Evolutionary conservation across 2,888 invertebrate genomes (phyloP).

Genomic region (Euphydryas editha): DNA sequence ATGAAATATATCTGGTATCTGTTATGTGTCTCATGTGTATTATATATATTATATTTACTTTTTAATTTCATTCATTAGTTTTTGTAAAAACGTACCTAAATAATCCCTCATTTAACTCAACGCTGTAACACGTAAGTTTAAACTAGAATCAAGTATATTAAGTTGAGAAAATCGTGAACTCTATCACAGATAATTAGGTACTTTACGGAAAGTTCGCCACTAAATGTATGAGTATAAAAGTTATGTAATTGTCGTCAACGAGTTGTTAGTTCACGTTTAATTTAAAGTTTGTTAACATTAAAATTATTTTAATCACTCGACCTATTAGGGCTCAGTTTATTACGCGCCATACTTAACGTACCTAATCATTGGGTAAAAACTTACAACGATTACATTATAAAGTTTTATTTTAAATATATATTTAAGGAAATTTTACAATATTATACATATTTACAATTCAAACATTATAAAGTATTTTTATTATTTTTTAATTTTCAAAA

Average conservation of each 20-base stretch:
- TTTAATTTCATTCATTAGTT: no score
- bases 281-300: not conserved
- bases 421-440: no score
- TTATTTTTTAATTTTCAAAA: no score
- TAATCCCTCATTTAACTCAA: not conserved
- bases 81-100: no score
- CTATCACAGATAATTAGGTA: not conserved
- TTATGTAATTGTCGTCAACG: not conserved
- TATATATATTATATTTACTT: no score
- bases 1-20: no score
- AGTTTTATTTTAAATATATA: no score
- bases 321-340: not conserved
- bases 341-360: not conserved
- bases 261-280: not conserved
- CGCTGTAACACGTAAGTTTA: not conserved
- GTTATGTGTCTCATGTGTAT: no score
- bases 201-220: not conserved
- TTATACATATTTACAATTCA: no score
- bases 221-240: not conserved
- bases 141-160: not conserved
- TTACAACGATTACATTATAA: no score
- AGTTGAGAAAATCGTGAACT: not conserved
- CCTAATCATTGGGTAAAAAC: no score
- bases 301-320: constrained; percentile 6
- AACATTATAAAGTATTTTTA: no score